Percentiles rank a stretch among this genome's conserved stretches.
Conservation (phyloP, 2,888 invertebrate genomes). For the Acanthopleura granulata region DNA sequence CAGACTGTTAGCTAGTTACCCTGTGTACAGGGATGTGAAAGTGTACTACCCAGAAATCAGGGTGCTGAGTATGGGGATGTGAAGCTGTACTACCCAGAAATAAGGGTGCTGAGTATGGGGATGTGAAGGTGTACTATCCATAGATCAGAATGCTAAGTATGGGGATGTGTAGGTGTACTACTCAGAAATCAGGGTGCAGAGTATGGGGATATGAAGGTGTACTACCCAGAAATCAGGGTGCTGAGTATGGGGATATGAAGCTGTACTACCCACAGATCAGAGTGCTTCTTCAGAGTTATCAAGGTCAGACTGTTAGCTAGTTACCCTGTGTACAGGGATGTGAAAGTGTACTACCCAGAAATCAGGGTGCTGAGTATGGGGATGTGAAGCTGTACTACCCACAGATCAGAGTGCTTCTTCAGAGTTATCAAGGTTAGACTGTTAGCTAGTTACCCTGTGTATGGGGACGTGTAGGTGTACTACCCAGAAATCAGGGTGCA, state of each 20-base stretch:
- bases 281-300: slow-evolving; percentile 88
- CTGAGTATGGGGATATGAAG: slow-evolving; percentile 58
- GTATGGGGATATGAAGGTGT: too few species aligned
- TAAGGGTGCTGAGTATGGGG: slow-evolving; percentile 90
- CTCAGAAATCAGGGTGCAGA: slow-evolving; percentile 81
- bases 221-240: slow-evolving; percentile 79
- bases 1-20: slow-evolving; percentile 76
- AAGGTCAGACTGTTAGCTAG: slow-evolving; percentile 28
- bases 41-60: slow-evolving; percentile 93
- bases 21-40: slow-evolving; percentile 90
- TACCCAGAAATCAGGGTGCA: slow-evolving; percentile 81
- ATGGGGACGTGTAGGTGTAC: too few species aligned
- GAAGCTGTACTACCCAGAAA: slow-evolving; percentile 93
- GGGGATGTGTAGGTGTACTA: too few species aligned
- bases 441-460: too few species aligned
- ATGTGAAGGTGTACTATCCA: slow-evolving; percentile 71
- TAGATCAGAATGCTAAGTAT: too few species aligned
- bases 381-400: too few species aligned
- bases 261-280: slow-evolving; percentile 77
- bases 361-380: too few species aligned
- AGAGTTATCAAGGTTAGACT: slow-evolving; percentile 76
- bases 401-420: slow-evolving; percentile 91
- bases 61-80: slow-evolving; percentile 90
- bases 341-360: too few species aligned
- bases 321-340: too few species aligned